phyloP scores from a whole-genome alignment of 1,140 invertebrate species.

The Andricus grossulariae region DNA sequence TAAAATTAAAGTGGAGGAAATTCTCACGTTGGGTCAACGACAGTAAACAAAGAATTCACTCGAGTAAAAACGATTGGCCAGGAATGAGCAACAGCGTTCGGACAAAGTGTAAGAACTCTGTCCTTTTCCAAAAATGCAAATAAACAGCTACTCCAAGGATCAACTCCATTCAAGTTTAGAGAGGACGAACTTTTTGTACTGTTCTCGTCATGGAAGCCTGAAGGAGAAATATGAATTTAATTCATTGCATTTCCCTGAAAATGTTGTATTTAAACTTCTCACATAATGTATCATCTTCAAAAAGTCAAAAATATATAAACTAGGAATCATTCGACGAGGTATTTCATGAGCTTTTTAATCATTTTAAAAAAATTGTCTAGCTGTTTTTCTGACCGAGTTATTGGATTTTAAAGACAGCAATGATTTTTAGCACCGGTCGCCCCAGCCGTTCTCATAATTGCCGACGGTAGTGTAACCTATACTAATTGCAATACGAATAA shows the following conservation, averaged over 20 bases:
- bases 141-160: slow-evolving; percentile 93
- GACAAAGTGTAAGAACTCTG: slow-evolving; percentile 87
- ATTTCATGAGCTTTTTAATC: no score
- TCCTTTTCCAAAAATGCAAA: slow-evolving; percentile 89
- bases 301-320: no score
- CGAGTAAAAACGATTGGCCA: slow-evolving; percentile 97
- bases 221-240: slow-evolving; percentile 41
- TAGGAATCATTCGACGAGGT: no score
- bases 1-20: neutral
- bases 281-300: no score
- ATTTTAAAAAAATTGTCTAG: neutral
- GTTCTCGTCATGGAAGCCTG: slow-evolving; percentile 82
- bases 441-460: no score
- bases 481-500: no score
- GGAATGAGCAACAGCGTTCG: slow-evolving; percentile 89
- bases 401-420: no score
- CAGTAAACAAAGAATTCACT: slow-evolving; percentile 91
- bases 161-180: slow-evolving; percentile 77
- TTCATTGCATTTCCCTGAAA: neutral
- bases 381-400: no score
- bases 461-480: no score
- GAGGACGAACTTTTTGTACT: slow-evolving; percentile 78
- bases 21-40: slow-evolving; percentile 96
- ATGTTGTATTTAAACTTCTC: no score
- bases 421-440: no score